phyloP scores from a whole-genome alignment of 37 sponge, comb jelly and placozoan species.

The Spongia lamella region DNA sequence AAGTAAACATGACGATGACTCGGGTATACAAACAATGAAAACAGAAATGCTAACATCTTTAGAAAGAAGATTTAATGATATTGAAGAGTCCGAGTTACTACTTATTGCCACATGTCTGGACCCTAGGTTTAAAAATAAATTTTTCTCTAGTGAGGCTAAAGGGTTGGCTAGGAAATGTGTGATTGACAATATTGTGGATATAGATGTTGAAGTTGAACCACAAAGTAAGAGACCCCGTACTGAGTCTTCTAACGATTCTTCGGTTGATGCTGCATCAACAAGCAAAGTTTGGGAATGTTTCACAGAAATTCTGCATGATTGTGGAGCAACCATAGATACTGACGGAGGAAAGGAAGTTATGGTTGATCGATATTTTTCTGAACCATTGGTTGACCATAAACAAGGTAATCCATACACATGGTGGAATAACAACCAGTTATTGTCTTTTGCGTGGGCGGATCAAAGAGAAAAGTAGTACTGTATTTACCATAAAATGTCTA shows the following conservation, averaged over 20 bases:
- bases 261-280: no score
- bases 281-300: background rate
- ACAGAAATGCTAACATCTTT: constrained; percentile 16
- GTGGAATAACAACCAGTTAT: constrained; percentile 10
- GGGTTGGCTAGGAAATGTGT: background rate
- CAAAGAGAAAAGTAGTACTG: no score
- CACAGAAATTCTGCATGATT: constrained; percentile 2
- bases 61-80: constrained; percentile 1
- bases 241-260: no score
- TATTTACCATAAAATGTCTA: no score
- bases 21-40: constrained; percentile 11
- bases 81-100: constrained; percentile 6
- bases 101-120: constrained; percentile 1
- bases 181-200: no score
- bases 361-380: constrained; percentile 3
- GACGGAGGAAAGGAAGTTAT: background rate
- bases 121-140: constrained; percentile 29
- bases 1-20: no score
- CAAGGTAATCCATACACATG: constrained; percentile 12
- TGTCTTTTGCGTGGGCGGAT: no score
- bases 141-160: background rate
- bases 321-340: background rate
- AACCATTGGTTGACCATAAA: background rate
- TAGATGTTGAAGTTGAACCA: no score
- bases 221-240: no score